Conservation (phyloP, 92 coral and sea anemone genomes). For the Phenganax subtilis region DNA sequence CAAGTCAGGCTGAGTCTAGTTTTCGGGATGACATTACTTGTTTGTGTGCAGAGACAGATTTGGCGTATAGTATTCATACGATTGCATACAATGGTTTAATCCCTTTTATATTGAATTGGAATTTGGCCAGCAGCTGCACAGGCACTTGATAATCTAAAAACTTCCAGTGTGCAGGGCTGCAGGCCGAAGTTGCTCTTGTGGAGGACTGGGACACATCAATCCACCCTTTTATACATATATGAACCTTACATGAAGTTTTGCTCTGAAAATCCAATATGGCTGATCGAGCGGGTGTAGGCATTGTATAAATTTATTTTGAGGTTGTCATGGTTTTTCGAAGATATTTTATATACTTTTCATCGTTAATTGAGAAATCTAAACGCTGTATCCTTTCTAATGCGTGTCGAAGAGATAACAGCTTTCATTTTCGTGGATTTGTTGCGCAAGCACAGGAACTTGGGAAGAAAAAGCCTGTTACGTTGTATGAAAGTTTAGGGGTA, state of each 20-base stretch:
- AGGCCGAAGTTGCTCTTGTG: too few species aligned
- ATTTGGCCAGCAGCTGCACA: too few species aligned
- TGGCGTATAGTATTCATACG: too few species aligned
- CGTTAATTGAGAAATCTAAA: neutral
- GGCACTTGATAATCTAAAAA: too few species aligned
- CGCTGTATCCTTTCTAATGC: neutral
- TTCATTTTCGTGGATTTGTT: neutral
- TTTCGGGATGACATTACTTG: too few species aligned
- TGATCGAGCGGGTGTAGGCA: neutral
- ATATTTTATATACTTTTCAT: conserved; percentile 11
- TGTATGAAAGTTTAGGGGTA: conserved; percentile 68
- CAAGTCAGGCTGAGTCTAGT: too few species aligned
- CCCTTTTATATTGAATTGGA: too few species aligned
- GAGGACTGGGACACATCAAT: too few species aligned
- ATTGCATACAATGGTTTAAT: too few species aligned
- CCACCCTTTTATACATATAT: too few species aligned
- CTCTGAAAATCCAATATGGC: neutral
- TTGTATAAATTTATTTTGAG: neutral
- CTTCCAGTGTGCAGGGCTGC: too few species aligned
- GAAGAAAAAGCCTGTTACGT: conserved; percentile 35
- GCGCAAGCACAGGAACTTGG: conserved; percentile 20
- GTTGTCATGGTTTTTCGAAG: conserved; percentile 6
- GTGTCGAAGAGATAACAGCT: neutral
- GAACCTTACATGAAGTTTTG: neutral
- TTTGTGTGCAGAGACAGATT: too few species aligned